Evolutionary conservation across 2,888 invertebrate genomes (phyloP).

Genomic region (Apotomis capreana): DNA sequence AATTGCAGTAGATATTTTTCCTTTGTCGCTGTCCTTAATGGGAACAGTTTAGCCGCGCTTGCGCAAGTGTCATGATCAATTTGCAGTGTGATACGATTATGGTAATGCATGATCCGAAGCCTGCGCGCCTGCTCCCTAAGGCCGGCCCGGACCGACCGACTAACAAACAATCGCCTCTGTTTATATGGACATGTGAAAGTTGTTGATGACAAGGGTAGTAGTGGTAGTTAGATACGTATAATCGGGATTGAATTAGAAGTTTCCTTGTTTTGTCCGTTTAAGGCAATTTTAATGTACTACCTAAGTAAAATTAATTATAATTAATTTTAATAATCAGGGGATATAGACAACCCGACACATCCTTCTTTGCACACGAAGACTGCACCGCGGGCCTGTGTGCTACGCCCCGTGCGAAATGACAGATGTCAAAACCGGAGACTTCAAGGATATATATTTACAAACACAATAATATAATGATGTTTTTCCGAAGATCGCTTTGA

Average conservation of each 20-base stretch:
- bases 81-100: slow-evolving; percentile 53
- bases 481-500: too few relatives aligned
- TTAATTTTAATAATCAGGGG: too few relatives aligned
- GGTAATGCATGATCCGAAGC: slow-evolving; percentile 51
- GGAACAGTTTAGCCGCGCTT: slow-evolving; percentile 32
- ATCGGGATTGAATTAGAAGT: slow-evolving; percentile 13
- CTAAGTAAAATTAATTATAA: too few relatives aligned
- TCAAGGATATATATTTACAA: too few relatives aligned
- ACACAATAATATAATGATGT: too few relatives aligned
- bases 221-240: slow-evolving; percentile 4
- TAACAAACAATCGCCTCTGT: slow-evolving; percentile 45
- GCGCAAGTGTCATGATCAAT: slow-evolving; percentile 49
- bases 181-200: slow-evolving; percentile 40
- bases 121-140: slow-evolving; percentile 39
- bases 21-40: slow-evolving; percentile 26
- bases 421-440: too few relatives aligned
- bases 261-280: not conserved
- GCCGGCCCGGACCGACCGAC: slow-evolving; percentile 44
- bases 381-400: too few relatives aligned
- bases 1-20: slow-evolving; percentile 23
- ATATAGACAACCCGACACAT: too few relatives aligned
- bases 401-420: too few relatives aligned
- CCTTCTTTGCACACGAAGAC: too few relatives aligned
- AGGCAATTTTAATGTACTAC: not conserved
- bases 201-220: slow-evolving; percentile 23